phyloP scores from a whole-genome alignment of 2,113 vertebrate species.

The Piprites chloris region DNA sequence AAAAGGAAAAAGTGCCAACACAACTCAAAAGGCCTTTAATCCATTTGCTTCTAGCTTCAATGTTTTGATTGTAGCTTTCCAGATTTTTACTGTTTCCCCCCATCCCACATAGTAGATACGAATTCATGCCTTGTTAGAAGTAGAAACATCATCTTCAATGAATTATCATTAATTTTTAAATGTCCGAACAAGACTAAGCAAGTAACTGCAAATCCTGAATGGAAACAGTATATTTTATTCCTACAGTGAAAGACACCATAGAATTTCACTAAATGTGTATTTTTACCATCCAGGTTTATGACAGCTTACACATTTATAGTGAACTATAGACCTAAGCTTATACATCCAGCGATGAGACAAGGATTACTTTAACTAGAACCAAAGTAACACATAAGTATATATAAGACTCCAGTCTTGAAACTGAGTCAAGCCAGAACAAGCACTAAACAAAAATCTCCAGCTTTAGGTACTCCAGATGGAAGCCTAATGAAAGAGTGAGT shows the following conservation, averaged over 20 bases:
- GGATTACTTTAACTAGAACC: not conserved
- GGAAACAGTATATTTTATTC: not conserved
- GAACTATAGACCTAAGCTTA: not conserved
- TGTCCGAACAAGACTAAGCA: not conserved
- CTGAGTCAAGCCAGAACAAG: not conserved
- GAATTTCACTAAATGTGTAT: not conserved
- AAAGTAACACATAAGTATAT: too few species aligned
- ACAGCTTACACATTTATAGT: not conserved
- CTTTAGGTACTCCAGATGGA: not conserved
- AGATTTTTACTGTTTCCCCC: not conserved
- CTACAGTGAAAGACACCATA: not conserved
- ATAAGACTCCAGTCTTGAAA: not conserved
- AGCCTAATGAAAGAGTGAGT: not conserved
- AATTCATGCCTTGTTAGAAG: not conserved
- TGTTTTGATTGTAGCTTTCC: not conserved
- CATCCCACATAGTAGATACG: not conserved
- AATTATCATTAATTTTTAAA: not conserved
- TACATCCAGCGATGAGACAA: not conserved
- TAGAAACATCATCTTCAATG: not conserved
- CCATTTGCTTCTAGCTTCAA: conserved; percentile 10
- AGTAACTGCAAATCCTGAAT: not conserved
- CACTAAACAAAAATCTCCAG: not conserved
- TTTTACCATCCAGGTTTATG: not conserved
- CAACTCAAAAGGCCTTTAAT: conserved; percentile 41
- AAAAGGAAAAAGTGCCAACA: conserved; percentile 10